Conservation (phyloP, 2,888 invertebrate species). For the Papilio demoleus region DNA sequence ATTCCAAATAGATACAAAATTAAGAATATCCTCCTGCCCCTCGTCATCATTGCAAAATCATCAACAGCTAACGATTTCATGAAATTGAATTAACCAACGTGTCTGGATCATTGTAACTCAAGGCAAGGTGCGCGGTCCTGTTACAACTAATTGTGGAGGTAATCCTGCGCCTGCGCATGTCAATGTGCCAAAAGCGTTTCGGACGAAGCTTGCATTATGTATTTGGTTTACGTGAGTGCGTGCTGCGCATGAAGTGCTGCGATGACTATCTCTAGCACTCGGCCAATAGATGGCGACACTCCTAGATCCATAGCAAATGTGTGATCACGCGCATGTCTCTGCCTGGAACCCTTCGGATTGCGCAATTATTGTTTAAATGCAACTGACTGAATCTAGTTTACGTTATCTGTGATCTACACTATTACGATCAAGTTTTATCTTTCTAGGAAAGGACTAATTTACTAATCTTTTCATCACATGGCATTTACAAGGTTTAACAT, state of each 20-base stretch:
- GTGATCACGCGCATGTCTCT: conserved; percentile 5
- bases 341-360: conserved; percentile 12
- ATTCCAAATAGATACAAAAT: not conserved
- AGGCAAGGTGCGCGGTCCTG: conserved; percentile 15
- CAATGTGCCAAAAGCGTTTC: conserved; percentile 46
- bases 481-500: not conserved
- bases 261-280: conserved; percentile 67
- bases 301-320: conserved; percentile 40
- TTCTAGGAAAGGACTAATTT: not conserved
- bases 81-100: not conserved
- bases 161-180: conserved; percentile 44
- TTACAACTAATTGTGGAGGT: conserved; percentile 35
- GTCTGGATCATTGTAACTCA: not conserved
- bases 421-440: not conserved
- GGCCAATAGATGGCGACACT: conserved; percentile 48
- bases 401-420: not conserved
- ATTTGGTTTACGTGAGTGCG: conserved; percentile 62
- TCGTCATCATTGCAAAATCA: not conserved
- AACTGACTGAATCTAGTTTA: not conserved
- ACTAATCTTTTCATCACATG: not conserved
- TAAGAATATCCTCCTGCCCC: not conserved
- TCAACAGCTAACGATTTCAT: not conserved
- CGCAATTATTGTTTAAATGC: not conserved
- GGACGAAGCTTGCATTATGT: conserved; percentile 68
- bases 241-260: conserved; percentile 57